These are phyloP conservation scores for Atopsyche davidsoni DNA, from an alignment of 1,140 invertebrate genomes.

Conservation along the genomic window DNA sequence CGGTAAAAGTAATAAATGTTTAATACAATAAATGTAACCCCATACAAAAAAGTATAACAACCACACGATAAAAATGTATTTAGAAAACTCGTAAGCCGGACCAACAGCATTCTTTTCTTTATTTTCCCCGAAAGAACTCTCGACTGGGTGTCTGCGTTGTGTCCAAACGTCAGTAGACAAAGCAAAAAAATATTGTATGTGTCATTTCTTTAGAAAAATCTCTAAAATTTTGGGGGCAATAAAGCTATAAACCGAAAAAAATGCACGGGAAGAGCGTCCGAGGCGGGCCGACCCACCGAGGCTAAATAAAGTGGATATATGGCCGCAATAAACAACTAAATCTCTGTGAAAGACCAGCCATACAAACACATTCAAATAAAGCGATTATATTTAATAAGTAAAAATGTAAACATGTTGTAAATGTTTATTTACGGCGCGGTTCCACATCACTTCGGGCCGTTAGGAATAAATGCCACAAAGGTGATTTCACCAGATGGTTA, in stretches of 20 bases:
- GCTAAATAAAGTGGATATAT: slow-evolving; percentile 28
- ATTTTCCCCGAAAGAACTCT: background rate
- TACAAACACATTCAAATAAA: slow-evolving; percentile 30
- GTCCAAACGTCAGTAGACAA: slow-evolving; percentile 1
- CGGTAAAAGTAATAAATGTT: too few species aligned
- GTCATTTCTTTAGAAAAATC: slow-evolving; percentile 19
- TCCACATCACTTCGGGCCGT: too few species aligned
- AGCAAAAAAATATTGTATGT: slow-evolving; percentile 10
- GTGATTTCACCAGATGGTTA: too few species aligned
- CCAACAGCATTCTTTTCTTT: background rate
- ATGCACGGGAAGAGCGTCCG: slow-evolving; percentile 5
- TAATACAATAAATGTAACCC: too few species aligned
- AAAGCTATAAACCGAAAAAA: slow-evolving; percentile 27
- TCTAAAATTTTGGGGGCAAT: slow-evolving; percentile 23
- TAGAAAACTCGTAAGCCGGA: too few species aligned
- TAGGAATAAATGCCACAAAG: too few species aligned
- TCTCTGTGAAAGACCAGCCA: slow-evolving; percentile 24
- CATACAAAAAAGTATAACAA: too few species aligned
- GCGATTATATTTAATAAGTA: slow-evolving; percentile 32
- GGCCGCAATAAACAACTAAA: slow-evolving; percentile 25
- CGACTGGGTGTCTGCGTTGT: slow-evolving; percentile 4
- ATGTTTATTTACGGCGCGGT: slow-evolving; percentile 27
- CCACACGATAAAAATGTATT: too few species aligned
- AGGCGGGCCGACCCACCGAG: slow-evolving; percentile 8
- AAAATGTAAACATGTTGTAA: slow-evolving; percentile 31